These are phyloP conservation scores for Brevimyrus niger DNA, from an alignment of 2,113 vertebrate genomes.

Conservation along the genomic window DNA sequence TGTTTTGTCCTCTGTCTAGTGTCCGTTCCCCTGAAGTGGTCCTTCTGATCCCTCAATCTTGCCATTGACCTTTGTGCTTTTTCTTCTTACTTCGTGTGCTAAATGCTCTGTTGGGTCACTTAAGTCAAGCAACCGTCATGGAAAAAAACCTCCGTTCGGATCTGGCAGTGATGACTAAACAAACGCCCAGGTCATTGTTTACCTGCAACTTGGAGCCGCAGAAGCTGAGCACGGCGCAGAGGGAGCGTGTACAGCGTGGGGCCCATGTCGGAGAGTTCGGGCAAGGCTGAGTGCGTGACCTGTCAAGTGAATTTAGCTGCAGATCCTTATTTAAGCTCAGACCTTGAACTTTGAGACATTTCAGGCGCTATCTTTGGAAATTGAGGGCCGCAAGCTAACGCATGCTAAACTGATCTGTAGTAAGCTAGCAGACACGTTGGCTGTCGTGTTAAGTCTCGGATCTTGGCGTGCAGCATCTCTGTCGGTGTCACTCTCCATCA, in stretches of 20 bases:
- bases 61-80: not conserved
- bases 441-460: not conserved
- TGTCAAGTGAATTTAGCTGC: not conserved
- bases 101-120: not conserved
- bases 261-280: not conserved
- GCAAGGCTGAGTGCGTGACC: not conserved
- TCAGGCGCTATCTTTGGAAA: not conserved
- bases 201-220: not conserved
- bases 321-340: not conserved
- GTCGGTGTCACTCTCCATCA: not conserved
- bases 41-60: not conserved
- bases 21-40: not conserved
- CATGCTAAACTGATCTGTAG: not conserved
- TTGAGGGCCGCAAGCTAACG: not conserved
- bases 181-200: not conserved
- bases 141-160: not conserved
- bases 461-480: not conserved
- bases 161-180: not conserved
- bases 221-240: not conserved
- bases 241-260: not conserved
- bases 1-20: not conserved
- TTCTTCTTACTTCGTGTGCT: not conserved
- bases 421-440: not conserved
- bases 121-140: constrained; percentile 3
- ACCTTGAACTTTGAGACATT: not conserved